Base-by-base conservation (phyloP, 1,140 invertebrate genomes). In the Samia ricini region DNA sequence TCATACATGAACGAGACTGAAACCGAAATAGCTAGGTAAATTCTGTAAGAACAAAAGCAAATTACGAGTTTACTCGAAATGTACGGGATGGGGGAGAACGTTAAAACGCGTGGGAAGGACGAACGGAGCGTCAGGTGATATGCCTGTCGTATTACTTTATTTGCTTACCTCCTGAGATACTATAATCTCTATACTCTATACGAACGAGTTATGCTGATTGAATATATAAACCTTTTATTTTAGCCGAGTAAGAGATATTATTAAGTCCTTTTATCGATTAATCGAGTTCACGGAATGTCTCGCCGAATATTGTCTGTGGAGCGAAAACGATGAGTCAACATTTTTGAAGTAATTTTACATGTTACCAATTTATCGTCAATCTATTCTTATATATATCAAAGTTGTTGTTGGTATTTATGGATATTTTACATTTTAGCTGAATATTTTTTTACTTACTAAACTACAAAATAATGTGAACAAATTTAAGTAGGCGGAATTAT, bases 11-110 rank as follows among this genome's bases (percentile, higher is more conserved):
- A 76, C 72, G 71, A 79, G 72, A 76, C 71, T 79, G 74, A 64
- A 79, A 81, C 77, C 79, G 68, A 82, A 84, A 81, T 81, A 73
- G 70, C 69, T 77, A 68, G 64, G 71, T 76, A 76, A 69, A 73
- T 65, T 65, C 66, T 69, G 69, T 79, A 74, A 74, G 74, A 83
- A 87, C 81, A 87, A 88, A 79, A 76, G 76, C 69, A 83, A 87
- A 85, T 87, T 85, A 87, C n/a, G 70, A 72, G 71, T 66, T 72
- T 71, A 68, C 60, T 77, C 69, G 69, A n/a, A 24, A 33, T 55
- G 54, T 56, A 68, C n/a, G n/a, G n/a, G n/a, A n/a, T n/a, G n/a
- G n/a, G n/a, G n/a, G 36, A 60, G 66, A 76, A 76, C 69, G 69
- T 65, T 79, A 68, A 76, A 73, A 64, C 72, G 77, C 77, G 83